Conservation (phyloP, 2,113 vertebrate genomes). For the Anser cygnoides region DNA sequence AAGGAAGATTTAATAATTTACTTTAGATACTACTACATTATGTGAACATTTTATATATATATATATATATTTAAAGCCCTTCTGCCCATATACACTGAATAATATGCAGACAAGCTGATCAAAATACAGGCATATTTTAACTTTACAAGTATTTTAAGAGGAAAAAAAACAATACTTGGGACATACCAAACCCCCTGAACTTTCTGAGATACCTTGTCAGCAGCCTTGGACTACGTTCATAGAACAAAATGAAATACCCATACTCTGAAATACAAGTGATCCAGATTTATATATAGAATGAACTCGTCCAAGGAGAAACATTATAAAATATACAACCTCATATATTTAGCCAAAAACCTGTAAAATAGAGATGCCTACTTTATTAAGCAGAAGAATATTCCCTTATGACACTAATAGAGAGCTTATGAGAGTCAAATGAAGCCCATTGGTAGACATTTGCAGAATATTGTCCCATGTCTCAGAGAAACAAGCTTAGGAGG, state of each 20-base stretch:
- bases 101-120: conserved; percentile 35
- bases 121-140: conserved; percentile 45
- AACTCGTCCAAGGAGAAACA: background rate
- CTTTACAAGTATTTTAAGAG: conserved; percentile 34
- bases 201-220: background rate
- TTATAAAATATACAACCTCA: background rate
- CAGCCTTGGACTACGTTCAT: background rate
- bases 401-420: background rate
- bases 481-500: background rate
- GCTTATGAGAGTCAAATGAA: background rate
- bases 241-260: conserved; percentile 28
- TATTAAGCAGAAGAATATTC: background rate
- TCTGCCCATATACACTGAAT: conserved; percentile 32
- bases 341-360: background rate
- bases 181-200: background rate
- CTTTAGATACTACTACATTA: conserved; percentile 57
- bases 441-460: background rate
- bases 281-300: background rate
- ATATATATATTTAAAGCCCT: background rate
- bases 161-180: background rate
- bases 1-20: conserved; percentile 74
- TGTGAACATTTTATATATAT: conserved; percentile 40
- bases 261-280: conserved; percentile 20
- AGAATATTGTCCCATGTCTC: background rate
- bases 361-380: conserved; percentile 6